phyloP scores from a whole-genome alignment of 1,140 invertebrate genomes.

The Xylocopa sonorina region DNA sequence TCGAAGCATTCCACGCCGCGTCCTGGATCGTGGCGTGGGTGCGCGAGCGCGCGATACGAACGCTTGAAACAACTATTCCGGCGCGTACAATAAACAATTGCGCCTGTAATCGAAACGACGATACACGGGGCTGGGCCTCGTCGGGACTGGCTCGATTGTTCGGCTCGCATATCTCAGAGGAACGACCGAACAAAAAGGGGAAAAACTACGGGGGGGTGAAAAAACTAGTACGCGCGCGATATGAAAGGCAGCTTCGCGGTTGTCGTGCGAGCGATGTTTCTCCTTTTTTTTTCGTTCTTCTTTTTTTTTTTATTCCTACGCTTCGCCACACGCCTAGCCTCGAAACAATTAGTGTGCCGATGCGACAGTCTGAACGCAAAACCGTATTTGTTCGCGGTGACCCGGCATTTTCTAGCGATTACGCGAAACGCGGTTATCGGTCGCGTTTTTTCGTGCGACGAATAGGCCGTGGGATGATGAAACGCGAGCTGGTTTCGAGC shows the following conservation, averaged over 20 bases:
- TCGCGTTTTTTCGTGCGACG: not conserved
- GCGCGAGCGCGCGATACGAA: constrained; percentile 20
- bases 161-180: constrained; percentile 5
- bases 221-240: not conserved
- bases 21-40: too few relatives aligned
- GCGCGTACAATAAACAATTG: constrained; percentile 49
- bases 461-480: too few relatives aligned
- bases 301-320: not conserved
- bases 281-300: too few relatives aligned
- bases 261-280: not conserved
- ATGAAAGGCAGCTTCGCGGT: not conserved
- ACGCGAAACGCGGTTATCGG: not conserved
- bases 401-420: not conserved
- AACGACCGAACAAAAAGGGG: not conserved
- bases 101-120: constrained; percentile 52
- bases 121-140: constrained; percentile 31
- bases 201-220: not conserved
- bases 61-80: constrained; percentile 54
- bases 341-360: constrained; percentile 16
- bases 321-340: not conserved
- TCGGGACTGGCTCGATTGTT: constrained; percentile 22
- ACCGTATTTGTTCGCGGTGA: not conserved
- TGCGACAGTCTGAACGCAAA: not conserved
- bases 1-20: too few relatives aligned
- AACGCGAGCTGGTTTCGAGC: too few relatives aligned